These are phyloP conservation scores for Ispidina lecontei DNA, from an alignment of 2,797 vertebrate species.

Conservation along the genomic window DNA sequence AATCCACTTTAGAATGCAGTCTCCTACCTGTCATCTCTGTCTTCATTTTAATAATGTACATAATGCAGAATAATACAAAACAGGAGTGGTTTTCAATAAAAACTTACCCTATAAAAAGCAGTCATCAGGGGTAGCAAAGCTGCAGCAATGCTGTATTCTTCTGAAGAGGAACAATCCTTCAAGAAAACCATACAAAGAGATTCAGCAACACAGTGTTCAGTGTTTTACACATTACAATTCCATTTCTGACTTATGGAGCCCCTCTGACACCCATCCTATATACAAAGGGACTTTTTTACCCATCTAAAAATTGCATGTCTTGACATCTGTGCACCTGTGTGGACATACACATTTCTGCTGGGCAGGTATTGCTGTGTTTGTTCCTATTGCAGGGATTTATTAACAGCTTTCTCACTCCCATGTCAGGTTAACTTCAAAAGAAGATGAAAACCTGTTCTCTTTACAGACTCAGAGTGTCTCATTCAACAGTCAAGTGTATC, in stretches of 20 bases:
- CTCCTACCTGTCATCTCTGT: neutral
- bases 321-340: neutral
- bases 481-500: constrained; percentile 21
- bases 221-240: neutral
- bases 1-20: neutral
- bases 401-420: neutral
- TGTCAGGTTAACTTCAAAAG: neutral
- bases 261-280: neutral
- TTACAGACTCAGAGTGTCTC: neutral
- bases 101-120: constrained; percentile 95
- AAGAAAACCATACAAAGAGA: constrained; percentile 65
- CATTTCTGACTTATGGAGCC: neutral
- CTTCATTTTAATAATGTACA: neutral
- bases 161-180: constrained; percentile 96
- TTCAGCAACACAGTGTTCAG: neutral
- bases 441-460: neutral
- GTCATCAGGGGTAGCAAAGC: constrained; percentile 93
- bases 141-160: constrained; percentile 93
- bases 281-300: neutral
- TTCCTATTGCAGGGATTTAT: neutral
- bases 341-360: neutral
- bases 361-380: neutral
- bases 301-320: neutral
- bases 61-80: neutral
- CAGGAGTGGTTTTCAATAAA: neutral